A percentile compares a stretch with the other conserved stretches of the same genome.
These are phyloP conservation scores for Heteronetta atricapilla DNA, from an alignment of 2,113 vertebrate genomes.

Conservation along the genomic window DNA sequence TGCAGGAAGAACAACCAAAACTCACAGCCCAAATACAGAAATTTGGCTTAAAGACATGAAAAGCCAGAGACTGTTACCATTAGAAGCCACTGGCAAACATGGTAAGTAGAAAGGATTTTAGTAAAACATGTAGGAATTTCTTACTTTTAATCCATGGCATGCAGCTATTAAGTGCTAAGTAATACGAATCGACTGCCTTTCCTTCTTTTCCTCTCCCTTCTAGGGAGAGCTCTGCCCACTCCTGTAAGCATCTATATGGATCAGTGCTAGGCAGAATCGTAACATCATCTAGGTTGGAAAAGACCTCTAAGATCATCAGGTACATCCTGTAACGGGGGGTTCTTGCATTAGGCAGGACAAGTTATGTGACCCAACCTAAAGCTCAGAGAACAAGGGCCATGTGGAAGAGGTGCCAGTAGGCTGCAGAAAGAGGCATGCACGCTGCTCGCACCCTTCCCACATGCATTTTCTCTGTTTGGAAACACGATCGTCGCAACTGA, in stretches of 20 bases:
- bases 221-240: background rate
- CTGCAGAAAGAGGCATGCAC: too few relatives aligned
- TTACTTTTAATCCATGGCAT: background rate
- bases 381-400: too few relatives aligned
- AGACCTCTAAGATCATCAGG: too few relatives aligned
- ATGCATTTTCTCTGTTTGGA: too few relatives aligned
- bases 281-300: too few relatives aligned
- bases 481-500: too few relatives aligned
- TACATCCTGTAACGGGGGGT: too few relatives aligned
- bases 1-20: background rate
- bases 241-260: accelerated
- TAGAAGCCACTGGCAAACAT: background rate
- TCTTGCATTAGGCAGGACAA: too few relatives aligned
- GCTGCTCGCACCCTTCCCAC: too few relatives aligned
- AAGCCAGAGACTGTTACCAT: background rate
- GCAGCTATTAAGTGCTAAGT: background rate
- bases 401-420: too few relatives aligned
- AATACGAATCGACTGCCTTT: background rate
- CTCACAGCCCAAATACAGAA: background rate
- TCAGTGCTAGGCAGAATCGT: background rate
- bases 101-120: background rate
- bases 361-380: too few relatives aligned
- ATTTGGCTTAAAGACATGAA: background rate
- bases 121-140: background rate
- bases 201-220: background rate